phyloP scores from a whole-genome alignment of 37 sponge, comb jelly and placozoan genomes.

The Oopsacas minuta region DNA sequence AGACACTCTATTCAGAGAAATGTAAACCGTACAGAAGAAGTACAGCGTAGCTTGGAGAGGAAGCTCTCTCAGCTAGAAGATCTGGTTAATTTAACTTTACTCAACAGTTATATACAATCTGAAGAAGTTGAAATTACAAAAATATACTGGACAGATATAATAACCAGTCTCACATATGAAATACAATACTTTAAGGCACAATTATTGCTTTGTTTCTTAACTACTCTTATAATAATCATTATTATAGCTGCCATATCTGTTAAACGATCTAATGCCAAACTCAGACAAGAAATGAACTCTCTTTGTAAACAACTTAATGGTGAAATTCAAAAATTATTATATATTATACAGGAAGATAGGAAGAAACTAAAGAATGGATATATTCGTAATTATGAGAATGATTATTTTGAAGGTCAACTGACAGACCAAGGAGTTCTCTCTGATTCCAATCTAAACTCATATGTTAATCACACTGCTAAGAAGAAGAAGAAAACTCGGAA shows the following conservation, averaged over 20 bases:
- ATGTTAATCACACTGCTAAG: neutral
- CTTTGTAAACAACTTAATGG: neutral
- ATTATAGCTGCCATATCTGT: neutral
- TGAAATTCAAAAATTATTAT: neutral
- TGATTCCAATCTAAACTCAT: neutral
- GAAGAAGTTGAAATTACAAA: neutral
- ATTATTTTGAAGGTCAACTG: neutral
- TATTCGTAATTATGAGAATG: neutral
- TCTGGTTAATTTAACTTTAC: neutral
- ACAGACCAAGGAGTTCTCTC: neutral
- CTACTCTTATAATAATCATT: neutral
- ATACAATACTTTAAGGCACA: neutral
- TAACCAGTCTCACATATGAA: neutral
- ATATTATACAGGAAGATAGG: neutral
- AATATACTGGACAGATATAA: neutral
- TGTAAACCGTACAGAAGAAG: constrained; percentile 59
- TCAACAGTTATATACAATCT: neutral
- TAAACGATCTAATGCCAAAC: neutral
- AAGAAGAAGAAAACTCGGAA: neutral
- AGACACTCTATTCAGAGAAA: constrained; percentile 41
- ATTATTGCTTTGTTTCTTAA: neutral
- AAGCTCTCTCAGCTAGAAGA: constrained; percentile 23
- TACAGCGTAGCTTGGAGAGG: constrained; percentile 37
- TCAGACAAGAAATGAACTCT: neutral
- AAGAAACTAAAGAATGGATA: neutral